Percentiles rank a stretch among this genome's conserved stretches.
These are phyloP conservation scores for Castor canadensis DNA, from an alignment of 2,113 vertebrate genomes.

Conservation along the genomic window DNA sequence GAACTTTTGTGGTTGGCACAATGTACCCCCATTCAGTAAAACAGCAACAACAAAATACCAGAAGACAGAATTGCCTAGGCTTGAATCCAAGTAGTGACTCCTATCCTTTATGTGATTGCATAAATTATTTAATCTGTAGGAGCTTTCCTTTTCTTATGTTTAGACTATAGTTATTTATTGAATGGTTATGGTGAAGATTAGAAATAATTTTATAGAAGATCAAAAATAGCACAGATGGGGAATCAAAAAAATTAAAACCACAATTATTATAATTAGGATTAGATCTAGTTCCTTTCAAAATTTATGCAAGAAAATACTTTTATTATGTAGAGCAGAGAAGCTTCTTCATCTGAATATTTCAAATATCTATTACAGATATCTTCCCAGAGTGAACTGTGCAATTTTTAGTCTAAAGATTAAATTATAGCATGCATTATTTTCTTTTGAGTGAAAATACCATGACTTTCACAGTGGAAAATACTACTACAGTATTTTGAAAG, in stretches of 20 bases:
- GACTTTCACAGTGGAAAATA: background rate
- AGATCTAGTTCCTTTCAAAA: background rate
- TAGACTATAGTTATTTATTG: background rate
- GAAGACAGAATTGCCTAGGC: background rate
- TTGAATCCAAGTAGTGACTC: background rate
- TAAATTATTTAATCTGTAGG: background rate
- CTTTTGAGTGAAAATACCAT: slow-evolving; percentile 1
- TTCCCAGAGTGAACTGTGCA: background rate
- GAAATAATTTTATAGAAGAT: background rate
- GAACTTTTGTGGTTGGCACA: no score
- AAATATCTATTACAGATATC: background rate
- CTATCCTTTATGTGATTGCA: background rate
- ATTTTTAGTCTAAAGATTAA: background rate
- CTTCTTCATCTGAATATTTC: background rate
- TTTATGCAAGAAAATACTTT: background rate
- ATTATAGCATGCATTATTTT: background rate
- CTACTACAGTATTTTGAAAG: background rate
- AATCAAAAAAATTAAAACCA: background rate
- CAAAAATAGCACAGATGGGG: background rate
- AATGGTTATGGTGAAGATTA: background rate
- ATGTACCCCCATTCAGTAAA: no score
- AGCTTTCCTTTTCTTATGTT: background rate
- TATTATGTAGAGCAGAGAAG: background rate
- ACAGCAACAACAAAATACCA: no score
- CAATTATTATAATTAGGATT: background rate